Evolutionary conservation across 2,888 invertebrate genomes (phyloP).

Genomic region (Coremacera marginata): DNA sequence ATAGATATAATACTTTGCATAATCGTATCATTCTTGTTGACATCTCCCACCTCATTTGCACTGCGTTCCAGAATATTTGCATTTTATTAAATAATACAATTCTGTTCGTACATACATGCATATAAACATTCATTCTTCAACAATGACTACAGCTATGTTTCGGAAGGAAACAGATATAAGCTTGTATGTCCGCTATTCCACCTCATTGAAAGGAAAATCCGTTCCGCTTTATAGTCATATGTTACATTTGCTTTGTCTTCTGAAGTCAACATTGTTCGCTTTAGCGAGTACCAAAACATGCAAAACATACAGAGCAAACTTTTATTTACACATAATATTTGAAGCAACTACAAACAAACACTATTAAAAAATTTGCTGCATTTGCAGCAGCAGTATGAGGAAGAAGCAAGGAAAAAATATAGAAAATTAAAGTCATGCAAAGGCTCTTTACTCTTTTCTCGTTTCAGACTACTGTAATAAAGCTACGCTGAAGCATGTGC

Average conservation of each 20-base stretch:
- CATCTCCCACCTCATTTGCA: no score
- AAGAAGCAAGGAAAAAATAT: background rate
- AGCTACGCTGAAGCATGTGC: slow-evolving; percentile 11
- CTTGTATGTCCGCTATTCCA: background rate
- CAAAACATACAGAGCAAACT: no score
- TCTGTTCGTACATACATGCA: no score
- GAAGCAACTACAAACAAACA: no score
- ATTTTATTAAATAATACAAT: no score
- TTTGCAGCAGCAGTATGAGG: background rate
- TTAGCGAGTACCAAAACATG: background rate
- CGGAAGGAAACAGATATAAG: background rate
- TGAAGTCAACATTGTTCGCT: background rate
- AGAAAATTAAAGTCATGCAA: background rate
- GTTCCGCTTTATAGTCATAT: background rate
- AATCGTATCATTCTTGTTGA: no score
- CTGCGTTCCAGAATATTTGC: no score
- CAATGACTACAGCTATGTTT: background rate
- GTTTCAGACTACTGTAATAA: background rate
- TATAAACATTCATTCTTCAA: no score
- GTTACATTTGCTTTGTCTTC: background rate
- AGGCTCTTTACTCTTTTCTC: background rate
- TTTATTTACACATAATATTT: no score
- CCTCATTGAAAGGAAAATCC: background rate
- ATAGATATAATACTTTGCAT: no score
- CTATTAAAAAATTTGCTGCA: no score